Base-by-base conservation (phyloP, 1,140 invertebrate species). In the Nylanderia fulva region DNA sequence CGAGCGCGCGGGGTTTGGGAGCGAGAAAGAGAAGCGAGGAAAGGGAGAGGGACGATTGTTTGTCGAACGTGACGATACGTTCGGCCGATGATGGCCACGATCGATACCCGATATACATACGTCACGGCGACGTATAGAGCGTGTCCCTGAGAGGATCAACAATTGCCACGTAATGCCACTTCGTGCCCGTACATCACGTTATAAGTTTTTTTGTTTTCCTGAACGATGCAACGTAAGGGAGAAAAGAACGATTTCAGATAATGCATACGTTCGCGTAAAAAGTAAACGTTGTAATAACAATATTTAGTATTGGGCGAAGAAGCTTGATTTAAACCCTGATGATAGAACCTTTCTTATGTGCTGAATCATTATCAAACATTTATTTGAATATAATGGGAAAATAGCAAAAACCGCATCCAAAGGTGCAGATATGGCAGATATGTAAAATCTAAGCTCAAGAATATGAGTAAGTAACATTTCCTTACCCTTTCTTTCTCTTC, bases 31-130 rank as follows among this genome's bases (percentile, higher is more conserved):
- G 21, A 24, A n/a, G n/a, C n/a, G 56, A 9, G 8, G 6, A 8
- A 2, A 84, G 27, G 48, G 29, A 39, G 39, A 13, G 61, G 42
- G 13, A 54, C 29, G 52, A 88, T 52, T 87, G 87, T 88, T 85
- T 88, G 63, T 71, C 75, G 83, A 88, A 85, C 86, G 86, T 88
- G 83, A 77, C 83, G 86, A 88, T 84, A 85, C 83, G 82, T 79
- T 85, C 54, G 66, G 48, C 13, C 36, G 39, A 8, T n/a, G 64
- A 80, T 71, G 45, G 56, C 24, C 29, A n/a, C 29, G 45, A 52
- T 45, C 58, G 60, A 56, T 72, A 64, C 27, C 39, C 68, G 69
- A 86, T 88, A 48, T 48, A 48, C 45, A 48, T 48, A 69, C 85
- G 45, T 52, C 71, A 72, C 77, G 36, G 56, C n/a, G 54, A 27